phyloP scores from a whole-genome alignment of 2,113 vertebrate genomes.

The Pelodiscus sinensis region DNA sequence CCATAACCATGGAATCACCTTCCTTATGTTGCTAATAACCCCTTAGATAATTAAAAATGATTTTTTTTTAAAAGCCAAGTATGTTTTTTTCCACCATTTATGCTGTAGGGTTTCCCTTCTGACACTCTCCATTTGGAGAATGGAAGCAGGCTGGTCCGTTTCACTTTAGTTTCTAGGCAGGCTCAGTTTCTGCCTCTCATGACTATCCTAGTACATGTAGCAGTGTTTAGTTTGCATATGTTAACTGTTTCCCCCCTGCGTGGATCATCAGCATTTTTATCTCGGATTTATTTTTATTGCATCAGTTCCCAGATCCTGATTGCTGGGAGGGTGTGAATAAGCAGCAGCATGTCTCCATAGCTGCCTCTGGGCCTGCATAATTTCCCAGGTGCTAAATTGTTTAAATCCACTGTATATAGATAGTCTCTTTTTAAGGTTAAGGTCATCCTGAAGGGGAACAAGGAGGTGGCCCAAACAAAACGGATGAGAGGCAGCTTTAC shows the following conservation, averaged over 20 bases:
- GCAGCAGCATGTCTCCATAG: constrained; percentile 11
- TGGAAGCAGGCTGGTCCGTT: background rate
- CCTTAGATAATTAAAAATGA: background rate
- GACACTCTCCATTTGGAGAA: background rate
- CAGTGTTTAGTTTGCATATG: constrained; percentile 14
- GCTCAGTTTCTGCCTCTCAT: constrained; percentile 26
- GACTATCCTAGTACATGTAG: background rate
- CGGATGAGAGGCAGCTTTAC: background rate
- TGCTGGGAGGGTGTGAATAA: constrained; percentile 46
- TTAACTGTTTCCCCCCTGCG: background rate
- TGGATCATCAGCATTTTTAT: constrained; percentile 13
- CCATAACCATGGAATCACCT: background rate
- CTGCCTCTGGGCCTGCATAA: constrained; percentile 42
- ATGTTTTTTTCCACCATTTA: background rate
- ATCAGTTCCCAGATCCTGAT: constrained; percentile 22
- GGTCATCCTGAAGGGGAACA: constrained; percentile 40
- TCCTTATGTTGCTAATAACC: background rate
- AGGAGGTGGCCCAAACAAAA: constrained; percentile 10
- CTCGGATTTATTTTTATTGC: constrained; percentile 23
- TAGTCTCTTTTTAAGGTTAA: constrained; percentile 1
- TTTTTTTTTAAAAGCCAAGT: background rate
- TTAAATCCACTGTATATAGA: constrained; percentile 34
- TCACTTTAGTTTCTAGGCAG: background rate
- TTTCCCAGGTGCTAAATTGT: constrained; percentile 64
- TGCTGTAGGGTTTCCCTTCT: background rate